These are phyloP conservation scores for Anisognathus igniventris DNA, from an alignment of 2,797 vertebrate species.

Conservation along the genomic window DNA sequence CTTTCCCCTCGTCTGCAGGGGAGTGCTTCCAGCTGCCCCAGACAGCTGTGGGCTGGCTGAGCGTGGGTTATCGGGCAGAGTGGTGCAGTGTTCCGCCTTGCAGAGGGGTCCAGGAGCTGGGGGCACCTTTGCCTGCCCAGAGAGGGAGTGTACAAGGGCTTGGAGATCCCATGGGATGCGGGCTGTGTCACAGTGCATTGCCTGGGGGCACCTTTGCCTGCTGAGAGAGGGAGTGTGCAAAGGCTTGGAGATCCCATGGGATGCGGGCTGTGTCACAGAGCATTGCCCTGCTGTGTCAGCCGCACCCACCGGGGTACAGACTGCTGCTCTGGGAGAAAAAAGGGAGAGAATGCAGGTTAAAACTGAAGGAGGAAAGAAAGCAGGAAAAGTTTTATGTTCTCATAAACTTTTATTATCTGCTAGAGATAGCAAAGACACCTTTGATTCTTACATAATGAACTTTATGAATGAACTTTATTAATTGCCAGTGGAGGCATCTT, in stretches of 20 bases:
- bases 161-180: too few species aligned
- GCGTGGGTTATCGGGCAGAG: background rate
- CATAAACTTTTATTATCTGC: background rate
- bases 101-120: background rate
- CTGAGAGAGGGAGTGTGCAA: too few species aligned
- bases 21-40: background rate
- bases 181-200: background rate
- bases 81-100: too few species aligned
- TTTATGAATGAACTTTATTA: background rate
- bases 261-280: background rate
- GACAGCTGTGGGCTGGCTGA: rapidly evolving
- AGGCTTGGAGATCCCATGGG: too few species aligned
- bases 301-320: rapidly evolving
- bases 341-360: rapidly evolving
- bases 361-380: background rate
- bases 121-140: background rate
- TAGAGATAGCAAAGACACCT: background rate
- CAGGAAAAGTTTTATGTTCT: background rate
- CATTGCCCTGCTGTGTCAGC: background rate
- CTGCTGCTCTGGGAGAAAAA: background rate
- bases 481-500: background rate
- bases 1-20: background rate
- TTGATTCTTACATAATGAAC: background rate
- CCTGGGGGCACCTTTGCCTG: background rate
- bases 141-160: too few species aligned